phyloP scores from a whole-genome alignment of 2,888 invertebrate genomes.

The Limnephilus marmoratus region DNA sequence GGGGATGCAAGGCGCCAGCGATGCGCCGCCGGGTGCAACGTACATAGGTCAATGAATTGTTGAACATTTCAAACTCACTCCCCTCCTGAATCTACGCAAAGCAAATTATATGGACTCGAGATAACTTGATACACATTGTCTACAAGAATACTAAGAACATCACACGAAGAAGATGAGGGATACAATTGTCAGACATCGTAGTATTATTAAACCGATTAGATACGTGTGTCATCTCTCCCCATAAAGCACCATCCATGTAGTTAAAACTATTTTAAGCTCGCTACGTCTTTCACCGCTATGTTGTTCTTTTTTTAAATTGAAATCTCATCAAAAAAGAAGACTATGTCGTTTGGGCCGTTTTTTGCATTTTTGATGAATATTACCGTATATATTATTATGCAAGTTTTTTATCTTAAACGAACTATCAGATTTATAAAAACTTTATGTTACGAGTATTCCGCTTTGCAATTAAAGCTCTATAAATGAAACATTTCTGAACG shows the following conservation, averaged over 20 bases:
- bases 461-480: no score
- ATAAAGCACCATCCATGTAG: background rate
- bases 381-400: no score
- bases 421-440: no score
- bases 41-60: constrained; percentile 24
- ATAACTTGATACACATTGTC: background rate
- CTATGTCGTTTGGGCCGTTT: background rate
- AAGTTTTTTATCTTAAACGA: no score
- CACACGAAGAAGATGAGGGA: background rate
- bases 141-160: background rate
- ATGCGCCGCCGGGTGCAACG: constrained; percentile 2
- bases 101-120: background rate
- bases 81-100: background rate
- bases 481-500: no score
- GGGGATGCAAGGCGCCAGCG: background rate
- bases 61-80: background rate
- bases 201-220: background rate
- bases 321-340: background rate
- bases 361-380: no score
- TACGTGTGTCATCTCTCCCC: no score
- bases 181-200: background rate
- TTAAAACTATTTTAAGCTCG: background rate
- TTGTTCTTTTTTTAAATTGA: background rate
- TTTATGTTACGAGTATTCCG: no score
- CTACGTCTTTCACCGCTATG: background rate